phyloP scores from a whole-genome alignment of 2,888 invertebrate species.

The Teleiodes luculella region DNA sequence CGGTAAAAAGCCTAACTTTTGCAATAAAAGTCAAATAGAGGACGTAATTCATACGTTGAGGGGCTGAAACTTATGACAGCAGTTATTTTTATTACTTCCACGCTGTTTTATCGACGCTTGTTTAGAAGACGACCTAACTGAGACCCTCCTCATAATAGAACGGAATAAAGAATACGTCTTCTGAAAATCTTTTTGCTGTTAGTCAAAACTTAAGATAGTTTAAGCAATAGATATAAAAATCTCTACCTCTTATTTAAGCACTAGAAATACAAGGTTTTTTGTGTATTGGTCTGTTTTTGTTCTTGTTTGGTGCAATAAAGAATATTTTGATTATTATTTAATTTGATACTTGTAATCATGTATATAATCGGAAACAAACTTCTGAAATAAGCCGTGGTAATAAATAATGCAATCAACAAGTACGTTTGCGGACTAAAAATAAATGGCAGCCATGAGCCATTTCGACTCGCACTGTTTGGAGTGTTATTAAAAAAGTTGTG shows the following conservation, averaged over 20 bases:
- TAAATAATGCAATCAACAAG: slow-evolving; percentile 3
- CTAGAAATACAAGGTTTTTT: too few species aligned
- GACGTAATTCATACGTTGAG: background rate
- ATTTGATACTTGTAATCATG: too few species aligned
- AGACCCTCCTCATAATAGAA: background rate
- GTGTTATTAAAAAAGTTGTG: slow-evolving; percentile 14
- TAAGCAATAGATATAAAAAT: too few species aligned
- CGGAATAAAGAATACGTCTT: background rate
- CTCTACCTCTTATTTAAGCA: too few species aligned
- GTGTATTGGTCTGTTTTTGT: too few species aligned
- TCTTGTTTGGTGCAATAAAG: too few species aligned
- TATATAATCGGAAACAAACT: background rate
- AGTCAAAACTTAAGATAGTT: too few species aligned
- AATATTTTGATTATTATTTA: too few species aligned
- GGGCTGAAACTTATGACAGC: slow-evolving; percentile 1
- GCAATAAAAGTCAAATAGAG: slow-evolving; percentile 3
- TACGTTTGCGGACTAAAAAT: background rate
- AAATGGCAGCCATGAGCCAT: slow-evolving; percentile 4
- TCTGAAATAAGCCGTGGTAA: background rate
- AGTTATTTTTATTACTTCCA: slow-evolving; percentile 3
- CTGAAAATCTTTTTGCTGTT: too few species aligned
- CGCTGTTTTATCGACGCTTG: background rate
- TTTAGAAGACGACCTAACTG: slow-evolving; percentile 1
- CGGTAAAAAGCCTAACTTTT: background rate
- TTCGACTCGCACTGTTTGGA: background rate